Evolutionary conservation across 64 coral and sea anemone genomes (phyloP).

Genomic region (Orbicella faveolata): DNA sequence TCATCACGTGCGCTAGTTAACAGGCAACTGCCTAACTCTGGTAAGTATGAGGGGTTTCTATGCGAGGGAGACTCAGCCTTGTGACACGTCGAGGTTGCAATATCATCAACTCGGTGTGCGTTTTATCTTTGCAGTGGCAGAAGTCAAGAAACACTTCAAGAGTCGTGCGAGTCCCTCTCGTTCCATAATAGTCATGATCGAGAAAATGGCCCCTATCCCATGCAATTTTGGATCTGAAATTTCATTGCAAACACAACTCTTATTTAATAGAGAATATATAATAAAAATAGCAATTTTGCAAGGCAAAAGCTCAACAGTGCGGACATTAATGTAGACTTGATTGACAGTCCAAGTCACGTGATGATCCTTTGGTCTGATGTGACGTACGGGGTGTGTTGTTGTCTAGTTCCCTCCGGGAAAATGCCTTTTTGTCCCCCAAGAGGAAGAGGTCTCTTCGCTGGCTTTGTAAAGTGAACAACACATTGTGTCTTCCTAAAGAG

Average conservation of each 20-base stretch:
- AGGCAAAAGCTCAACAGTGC: not conserved
- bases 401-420: not conserved
- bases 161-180: not conserved
- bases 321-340: not conserved
- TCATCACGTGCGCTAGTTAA: not conserved
- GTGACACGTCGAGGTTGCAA: too few relatives aligned
- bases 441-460: too few relatives aligned
- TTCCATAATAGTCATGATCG: not conserved
- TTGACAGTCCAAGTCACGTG: not conserved
- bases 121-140: conserved; percentile 48
- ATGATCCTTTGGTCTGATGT: not conserved
- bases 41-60: not conserved
- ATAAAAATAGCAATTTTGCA: not conserved
- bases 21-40: not conserved
- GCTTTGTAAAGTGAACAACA: too few relatives aligned
- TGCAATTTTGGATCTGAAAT: conserved; percentile 37
- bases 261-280: conserved; percentile 1
- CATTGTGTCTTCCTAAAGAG: too few relatives aligned
- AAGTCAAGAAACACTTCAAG: conserved; percentile 31
- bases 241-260: not conserved
- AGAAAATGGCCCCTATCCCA: not conserved
- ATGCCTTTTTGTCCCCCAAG: not conserved
- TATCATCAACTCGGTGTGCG: not conserved
- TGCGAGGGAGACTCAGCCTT: not conserved
- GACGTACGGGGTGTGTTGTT: not conserved